phyloP scores from a whole-genome alignment of 1,140 invertebrate species.

The Bilobella aurantiaca region DNA sequence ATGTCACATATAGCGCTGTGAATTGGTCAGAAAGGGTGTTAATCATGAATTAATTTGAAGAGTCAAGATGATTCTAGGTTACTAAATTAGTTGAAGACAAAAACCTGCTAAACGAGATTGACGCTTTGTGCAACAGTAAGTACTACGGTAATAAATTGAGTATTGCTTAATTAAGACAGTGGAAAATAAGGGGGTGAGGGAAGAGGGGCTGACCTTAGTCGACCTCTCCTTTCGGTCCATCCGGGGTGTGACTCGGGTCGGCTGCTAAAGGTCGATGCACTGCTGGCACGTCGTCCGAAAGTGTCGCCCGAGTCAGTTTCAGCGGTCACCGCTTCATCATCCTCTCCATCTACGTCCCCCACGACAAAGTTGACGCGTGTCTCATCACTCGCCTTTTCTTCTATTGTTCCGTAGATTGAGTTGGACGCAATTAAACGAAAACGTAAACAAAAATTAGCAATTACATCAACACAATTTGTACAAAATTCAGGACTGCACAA shows the following conservation, averaged over 20 bases:
- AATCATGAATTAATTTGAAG: too few species aligned
- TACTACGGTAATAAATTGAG: too few species aligned
- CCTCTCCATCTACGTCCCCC: slow-evolving; percentile 22
- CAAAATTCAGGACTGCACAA: too few species aligned
- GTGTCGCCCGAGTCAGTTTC: slow-evolving; percentile 4
- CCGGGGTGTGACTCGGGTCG: background rate
- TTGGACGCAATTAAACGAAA: background rate
- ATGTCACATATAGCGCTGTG: too few species aligned
- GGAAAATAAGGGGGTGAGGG: background rate
- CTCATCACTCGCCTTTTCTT: slow-evolving; percentile 16
- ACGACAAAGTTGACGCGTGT: slow-evolving; percentile 31
- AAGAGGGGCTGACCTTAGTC: slow-evolving; percentile 22
- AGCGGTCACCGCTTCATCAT: slow-evolving; percentile 1
- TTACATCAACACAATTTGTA: too few species aligned
- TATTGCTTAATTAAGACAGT: too few species aligned
- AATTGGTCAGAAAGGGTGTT: too few species aligned
- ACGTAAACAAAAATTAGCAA: background rate
- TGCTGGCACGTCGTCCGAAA: slow-evolving; percentile 14
- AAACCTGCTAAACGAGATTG: too few species aligned
- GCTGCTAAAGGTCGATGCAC: slow-evolving; percentile 11
- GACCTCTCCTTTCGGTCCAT: slow-evolving; percentile 15
- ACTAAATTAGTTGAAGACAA: too few species aligned
- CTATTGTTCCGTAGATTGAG: background rate
- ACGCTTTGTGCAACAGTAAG: too few species aligned
- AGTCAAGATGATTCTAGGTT: too few species aligned